phyloP scores from a whole-genome alignment of 2,888 invertebrate species.

The Hydraecia micacea region DNA sequence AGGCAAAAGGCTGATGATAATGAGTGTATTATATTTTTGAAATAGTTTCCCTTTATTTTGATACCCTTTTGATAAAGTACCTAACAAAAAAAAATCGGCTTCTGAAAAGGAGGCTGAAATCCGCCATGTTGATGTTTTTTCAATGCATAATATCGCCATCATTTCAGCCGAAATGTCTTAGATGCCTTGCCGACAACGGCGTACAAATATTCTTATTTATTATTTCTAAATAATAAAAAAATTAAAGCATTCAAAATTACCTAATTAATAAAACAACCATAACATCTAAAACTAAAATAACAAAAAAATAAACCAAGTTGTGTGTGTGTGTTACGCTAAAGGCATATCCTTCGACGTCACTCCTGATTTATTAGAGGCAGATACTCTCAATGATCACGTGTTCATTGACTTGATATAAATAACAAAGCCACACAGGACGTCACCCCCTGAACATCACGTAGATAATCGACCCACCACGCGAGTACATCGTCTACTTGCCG shows the following conservation, averaged over 20 bases:
- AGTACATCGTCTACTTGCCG: conserved; percentile 25
- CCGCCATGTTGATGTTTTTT: no score
- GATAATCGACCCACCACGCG: background rate
- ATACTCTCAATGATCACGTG: background rate
- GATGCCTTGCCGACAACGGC: no score
- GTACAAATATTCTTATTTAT: background rate
- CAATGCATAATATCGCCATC: no score
- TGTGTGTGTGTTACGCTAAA: no score
- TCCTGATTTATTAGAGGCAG: background rate
- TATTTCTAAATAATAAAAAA: no score
- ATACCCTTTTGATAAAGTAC: no score
- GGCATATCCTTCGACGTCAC: background rate
- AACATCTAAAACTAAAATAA: background rate
- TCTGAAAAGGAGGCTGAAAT: no score
- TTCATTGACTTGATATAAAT: conserved; percentile 11
- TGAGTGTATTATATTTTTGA: no score
- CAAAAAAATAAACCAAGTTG: background rate
- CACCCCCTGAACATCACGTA: background rate
- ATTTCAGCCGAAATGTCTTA: no score
- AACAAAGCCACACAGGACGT: conserved; percentile 13
- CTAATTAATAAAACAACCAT: background rate
- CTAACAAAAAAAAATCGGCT: no score
- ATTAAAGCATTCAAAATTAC: background rate
- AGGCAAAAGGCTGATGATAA: no score
- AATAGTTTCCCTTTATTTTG: no score